A percentile compares a stretch with the other conserved stretches of the same genome.
These are phyloP conservation scores for Pseudomyrmex dendroicus DNA, from an alignment of 1,140 invertebrate species.

Conservation along the genomic window DNA sequence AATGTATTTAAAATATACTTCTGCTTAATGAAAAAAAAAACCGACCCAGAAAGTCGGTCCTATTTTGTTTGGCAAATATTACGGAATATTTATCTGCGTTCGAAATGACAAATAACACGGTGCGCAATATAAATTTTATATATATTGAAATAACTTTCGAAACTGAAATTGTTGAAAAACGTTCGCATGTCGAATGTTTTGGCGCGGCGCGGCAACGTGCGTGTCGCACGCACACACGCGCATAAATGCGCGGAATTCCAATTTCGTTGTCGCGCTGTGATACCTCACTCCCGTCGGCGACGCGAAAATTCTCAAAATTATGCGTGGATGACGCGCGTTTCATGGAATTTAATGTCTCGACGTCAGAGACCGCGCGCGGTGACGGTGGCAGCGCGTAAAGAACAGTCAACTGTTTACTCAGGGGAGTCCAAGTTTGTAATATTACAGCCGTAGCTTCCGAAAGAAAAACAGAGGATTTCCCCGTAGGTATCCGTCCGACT, in stretches of 20 bases:
- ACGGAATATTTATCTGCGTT: not conserved
- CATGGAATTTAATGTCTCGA: constrained; percentile 58
- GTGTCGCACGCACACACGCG: not conserved
- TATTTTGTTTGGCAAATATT: constrained; percentile 1
- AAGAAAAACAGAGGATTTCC: constrained; percentile 58
- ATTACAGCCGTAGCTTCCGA: constrained; percentile 44
- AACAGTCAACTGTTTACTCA: constrained; percentile 61
- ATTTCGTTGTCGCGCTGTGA: constrained; percentile 6
- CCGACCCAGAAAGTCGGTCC: too few relatives aligned
- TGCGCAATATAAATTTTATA: not conserved
- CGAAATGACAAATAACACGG: not conserved
- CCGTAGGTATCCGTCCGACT: constrained; percentile 58
- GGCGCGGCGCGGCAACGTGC: not conserved
- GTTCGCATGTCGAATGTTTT: not conserved
- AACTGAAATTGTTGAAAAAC: not conserved
- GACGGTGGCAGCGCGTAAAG: constrained; percentile 23
- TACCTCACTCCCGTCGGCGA: not conserved
- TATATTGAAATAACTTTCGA: not conserved
- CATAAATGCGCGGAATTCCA: constrained; percentile 9
- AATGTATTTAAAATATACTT: constrained; percentile 43
- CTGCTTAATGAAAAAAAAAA: too few relatives aligned
- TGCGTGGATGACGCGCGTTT: constrained; percentile 56
- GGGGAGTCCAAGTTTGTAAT: constrained; percentile 60
- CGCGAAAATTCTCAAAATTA: constrained; percentile 55
- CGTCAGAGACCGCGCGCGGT: constrained; percentile 19